phyloP scores from a whole-genome alignment of 2,797 vertebrate genomes.

The Molothrus ater region DNA sequence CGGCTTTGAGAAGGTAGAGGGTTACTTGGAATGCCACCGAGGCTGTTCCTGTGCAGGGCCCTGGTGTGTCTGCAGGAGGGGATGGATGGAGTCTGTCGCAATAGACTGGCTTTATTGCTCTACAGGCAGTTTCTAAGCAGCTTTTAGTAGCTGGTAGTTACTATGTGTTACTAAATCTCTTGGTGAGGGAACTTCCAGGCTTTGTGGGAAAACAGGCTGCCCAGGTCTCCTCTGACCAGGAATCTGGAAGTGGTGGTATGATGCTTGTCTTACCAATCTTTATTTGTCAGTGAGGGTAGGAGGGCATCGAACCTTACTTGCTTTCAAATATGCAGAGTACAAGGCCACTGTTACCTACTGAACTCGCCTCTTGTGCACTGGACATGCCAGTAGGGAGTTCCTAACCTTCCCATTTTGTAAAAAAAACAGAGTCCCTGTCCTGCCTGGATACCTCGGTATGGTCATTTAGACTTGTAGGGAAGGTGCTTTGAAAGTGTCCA shows the following conservation, averaged over 20 bases:
- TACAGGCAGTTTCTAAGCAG: constrained; percentile 10
- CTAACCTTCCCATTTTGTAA: background rate
- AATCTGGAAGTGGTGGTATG: background rate
- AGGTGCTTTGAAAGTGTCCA: background rate
- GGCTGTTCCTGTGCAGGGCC: background rate
- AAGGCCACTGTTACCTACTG: background rate
- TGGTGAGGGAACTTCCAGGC: constrained; percentile 1
- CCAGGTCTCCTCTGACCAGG: background rate
- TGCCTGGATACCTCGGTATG: background rate
- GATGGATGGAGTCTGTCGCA: constrained; percentile 25
- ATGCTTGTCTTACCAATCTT: background rate
- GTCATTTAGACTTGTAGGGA: background rate
- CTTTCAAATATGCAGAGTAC: background rate
- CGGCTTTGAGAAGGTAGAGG: background rate
- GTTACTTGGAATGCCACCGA: constrained; percentile 40
- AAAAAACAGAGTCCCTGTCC: background rate
- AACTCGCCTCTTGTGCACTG: background rate
- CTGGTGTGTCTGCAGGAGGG: background rate
- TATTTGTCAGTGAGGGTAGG: background rate
- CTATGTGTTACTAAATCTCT: constrained; percentile 14
- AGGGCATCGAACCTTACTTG: background rate
- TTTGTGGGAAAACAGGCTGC: background rate
- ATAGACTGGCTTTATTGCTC: constrained; percentile 11
- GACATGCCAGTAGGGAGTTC: background rate
- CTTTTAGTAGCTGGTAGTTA: background rate